Evolutionary conservation across 2,888 invertebrate genomes (phyloP), one percentile per base, ranked within the genome.

Genomic region (Anaspis maculata): DNA sequence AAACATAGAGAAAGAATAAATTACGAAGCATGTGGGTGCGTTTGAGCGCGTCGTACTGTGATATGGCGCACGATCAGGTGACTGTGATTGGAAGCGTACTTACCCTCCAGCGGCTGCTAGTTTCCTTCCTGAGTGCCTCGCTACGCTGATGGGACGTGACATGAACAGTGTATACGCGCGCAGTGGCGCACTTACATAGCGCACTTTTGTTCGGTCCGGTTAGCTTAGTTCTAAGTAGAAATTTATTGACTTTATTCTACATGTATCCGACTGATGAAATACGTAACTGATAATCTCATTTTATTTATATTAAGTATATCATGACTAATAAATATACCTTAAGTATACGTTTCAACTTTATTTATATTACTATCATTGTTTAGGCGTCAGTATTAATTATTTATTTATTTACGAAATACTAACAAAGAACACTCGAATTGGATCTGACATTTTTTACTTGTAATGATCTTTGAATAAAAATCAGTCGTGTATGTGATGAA

Each of bases 21-120:
- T n/a, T 15, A 22, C 36, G 46, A 49, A 53, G 49, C 52, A 56
- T 54, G 57, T 54, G 56, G 49, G 57, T 56, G 56, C 51, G 46
- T 53, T 47, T 52, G 55, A 56, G 59, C 60, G 58, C 61, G 59
- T 61, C 62, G 61, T 62, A 61, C 64, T 65, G 64, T 65, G 64
- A 65, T 64, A 65, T 63, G 61, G 63, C 62, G 63, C 63, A 63
- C 55, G 64, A 64, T 65, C 65, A 64, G 65, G 65, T 64, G 65
- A 64, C 65, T 64, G 56, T 57, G 57, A 57, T 56, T 58, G 61
- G 60, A 60, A 59, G 57, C 56, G 61, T 63, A 62, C 62, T 63
- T 63, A 64, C 61, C 59, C 61, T 62, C 62, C 62, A 61, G 59
- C 60, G 59, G 61, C 60, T 56, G 61, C 62, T 62, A 61, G 59